A percentile compares a stretch with the other conserved stretches of the same genome.
Evolutionary conservation across 2,113 vertebrate species (phyloP).

Genomic region (Barnardius zonarius): DNA sequence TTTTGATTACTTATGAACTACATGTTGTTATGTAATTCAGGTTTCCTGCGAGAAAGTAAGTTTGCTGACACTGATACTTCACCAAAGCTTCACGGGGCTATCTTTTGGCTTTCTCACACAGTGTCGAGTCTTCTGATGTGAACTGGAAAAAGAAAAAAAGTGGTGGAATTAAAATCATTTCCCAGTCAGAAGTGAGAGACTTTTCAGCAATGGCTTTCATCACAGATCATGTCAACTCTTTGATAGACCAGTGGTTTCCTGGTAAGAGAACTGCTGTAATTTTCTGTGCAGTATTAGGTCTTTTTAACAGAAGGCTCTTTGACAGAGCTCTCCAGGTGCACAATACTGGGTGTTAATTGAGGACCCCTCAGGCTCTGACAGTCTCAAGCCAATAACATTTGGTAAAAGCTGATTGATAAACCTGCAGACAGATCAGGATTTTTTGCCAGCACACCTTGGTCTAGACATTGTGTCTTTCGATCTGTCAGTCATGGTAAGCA

Average conservation of each 20-base stretch:
- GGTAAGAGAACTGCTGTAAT: slow-evolving; percentile 76
- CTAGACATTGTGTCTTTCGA: neutral
- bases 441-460: neutral
- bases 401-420: slow-evolving; percentile 18
- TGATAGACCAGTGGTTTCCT: slow-evolving; percentile 99
- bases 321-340: neutral
- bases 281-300: neutral
- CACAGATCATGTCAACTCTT: slow-evolving; percentile 92
- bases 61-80: neutral
- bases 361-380: slow-evolving; percentile 4
- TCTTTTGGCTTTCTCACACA: slow-evolving; percentile 55
- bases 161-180: slow-evolving; percentile 94
- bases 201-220: slow-evolving; percentile 98
- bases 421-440: neutral
- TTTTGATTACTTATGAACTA: neutral
- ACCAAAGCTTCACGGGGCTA: neutral
- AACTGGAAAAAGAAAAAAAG: slow-evolving; percentile 98
- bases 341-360: neutral
- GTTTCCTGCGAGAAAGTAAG: neutral
- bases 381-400: neutral
- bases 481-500: neutral
- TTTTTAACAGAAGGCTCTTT: slow-evolving; percentile 23
- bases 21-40: neutral
- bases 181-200: slow-evolving; percentile 91
- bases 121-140: slow-evolving; percentile 92